A percentile compares a stretch with the other conserved stretches of the same genome.
Conservation (phyloP, 2,888 invertebrate genomes). For the Athalia circularis region DNA sequence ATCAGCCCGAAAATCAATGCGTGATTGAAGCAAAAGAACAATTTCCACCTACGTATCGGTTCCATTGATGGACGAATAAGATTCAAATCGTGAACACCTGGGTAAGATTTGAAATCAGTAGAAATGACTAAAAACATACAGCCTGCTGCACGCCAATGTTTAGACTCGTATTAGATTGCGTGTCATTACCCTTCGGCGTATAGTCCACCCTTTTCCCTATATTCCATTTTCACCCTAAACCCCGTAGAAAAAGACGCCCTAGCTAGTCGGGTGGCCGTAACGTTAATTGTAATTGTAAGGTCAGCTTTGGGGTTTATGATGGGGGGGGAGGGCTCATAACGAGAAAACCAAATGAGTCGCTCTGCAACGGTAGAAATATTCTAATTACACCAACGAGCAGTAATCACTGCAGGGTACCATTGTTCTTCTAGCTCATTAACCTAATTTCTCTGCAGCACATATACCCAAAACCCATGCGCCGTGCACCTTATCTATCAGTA, state of each 20-base stretch:
- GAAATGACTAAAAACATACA: not conserved
- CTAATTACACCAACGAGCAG: slow-evolving; percentile 5
- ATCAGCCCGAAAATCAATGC: too few relatives aligned
- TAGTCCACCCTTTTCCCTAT: not conserved
- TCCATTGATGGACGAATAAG: too few relatives aligned
- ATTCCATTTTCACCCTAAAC: slow-evolving; percentile 9
- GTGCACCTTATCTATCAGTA: too few relatives aligned
- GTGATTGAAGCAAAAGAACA: too few relatives aligned
- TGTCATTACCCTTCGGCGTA: slow-evolving; percentile 21
- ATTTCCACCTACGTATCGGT: too few relatives aligned
- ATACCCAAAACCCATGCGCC: not conserved
- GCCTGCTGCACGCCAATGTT: not conserved
- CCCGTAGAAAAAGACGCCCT: not conserved
- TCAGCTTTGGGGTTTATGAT: not conserved
- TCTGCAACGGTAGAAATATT: slow-evolving; percentile 2
- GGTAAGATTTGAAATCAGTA: not conserved
- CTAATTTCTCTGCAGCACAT: not conserved
- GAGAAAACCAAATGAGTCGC: not conserved
- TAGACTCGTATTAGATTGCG: not conserved
- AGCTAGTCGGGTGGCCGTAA: not conserved
- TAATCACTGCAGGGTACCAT: not conserved
- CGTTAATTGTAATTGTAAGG: slow-evolving; percentile 11
- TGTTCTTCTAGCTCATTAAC: not conserved
- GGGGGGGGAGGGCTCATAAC: not conserved
- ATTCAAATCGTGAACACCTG: not conserved